Base-by-base conservation (phyloP, 2,888 invertebrate species). In the Drosophila rellima region DNA sequence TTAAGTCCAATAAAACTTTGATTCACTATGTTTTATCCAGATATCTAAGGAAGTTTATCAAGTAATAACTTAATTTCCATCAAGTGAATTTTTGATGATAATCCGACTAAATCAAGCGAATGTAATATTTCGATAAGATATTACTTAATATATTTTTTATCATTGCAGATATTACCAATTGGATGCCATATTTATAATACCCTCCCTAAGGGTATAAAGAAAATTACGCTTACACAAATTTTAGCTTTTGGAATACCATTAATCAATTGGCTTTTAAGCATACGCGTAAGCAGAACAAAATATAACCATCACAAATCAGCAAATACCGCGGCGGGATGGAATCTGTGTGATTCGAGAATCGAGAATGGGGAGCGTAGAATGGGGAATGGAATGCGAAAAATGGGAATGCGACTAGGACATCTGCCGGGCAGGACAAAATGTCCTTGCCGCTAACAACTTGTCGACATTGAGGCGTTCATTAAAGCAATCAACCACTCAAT, bases 401-500 rank as follows among this genome's bases (percentile, higher is more conserved):
- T 73, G 60, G 48, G 54, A 31, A 45, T 56, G 56, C 35, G 44
- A 61, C 55, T 47, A 42, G 42, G 56, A 40, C 61, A 59, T 66
- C 61, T 60, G 45, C 26, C 33, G 48, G 54, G 35, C 39, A 33
- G 57, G 47, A 11, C 31, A 33, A 37, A 59, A 54, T 75, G 55
- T 74, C 70, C 70, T 65, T 70, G 65, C 47, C 47, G 60, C 68
- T 63, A 75, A 75, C 75, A 75, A 75, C 57, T 72, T 78, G 74
- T 74, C 81, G 65, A 70, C 78, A 80, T 78, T 83, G 74, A 80
- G 70, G 80, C 83, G 78, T 83, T 80, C 81, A 80, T 83, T 83
- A 78, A 60, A 71, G 83, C 68, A 83, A 83, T 80, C 81, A 80
- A 74, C 37, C 65, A 74, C 78, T 80, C 73, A 74, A 66, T 70